Conservation (phyloP, 2,113 vertebrate species). For the Alligator sinensis region DNA sequence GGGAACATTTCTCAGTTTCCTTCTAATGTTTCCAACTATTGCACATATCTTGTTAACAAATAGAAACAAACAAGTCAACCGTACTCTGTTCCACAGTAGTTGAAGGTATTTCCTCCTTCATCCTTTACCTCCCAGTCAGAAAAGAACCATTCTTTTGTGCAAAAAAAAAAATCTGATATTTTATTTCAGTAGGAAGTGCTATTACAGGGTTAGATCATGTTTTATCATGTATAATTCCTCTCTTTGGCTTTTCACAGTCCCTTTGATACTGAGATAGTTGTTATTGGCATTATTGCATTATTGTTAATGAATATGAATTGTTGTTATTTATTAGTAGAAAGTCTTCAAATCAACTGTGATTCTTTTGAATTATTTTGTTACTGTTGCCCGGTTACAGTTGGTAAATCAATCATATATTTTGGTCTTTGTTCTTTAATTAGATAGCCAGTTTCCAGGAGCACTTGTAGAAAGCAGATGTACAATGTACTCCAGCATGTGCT, state of each 20-base stretch:
- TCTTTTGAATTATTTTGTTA: background rate
- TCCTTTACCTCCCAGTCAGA: background rate
- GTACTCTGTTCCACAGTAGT: background rate
- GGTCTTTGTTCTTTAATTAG: accelerated
- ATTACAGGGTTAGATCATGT: too few relatives aligned
- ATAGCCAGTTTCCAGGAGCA: background rate
- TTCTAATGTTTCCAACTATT: background rate
- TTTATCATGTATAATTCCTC: too few relatives aligned
- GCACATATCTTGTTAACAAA: background rate
- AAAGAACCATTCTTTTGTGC: background rate
- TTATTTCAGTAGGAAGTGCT: too few relatives aligned
- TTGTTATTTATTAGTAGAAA: background rate
- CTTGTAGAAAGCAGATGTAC: background rate
- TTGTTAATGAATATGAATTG: background rate
- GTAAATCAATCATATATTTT: background rate
- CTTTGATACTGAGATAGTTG: too few relatives aligned
- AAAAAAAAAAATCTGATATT: background rate
- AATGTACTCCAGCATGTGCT: accelerated
- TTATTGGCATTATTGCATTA: background rate
- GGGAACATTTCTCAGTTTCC: background rate
- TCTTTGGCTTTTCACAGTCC: too few relatives aligned
- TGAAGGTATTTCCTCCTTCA: background rate
- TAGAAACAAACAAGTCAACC: background rate
- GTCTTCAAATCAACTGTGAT: background rate
- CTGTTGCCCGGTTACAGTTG: background rate